Base-by-base conservation (phyloP, 2,113 vertebrate species). In the Pedionomus torquatus region DNA sequence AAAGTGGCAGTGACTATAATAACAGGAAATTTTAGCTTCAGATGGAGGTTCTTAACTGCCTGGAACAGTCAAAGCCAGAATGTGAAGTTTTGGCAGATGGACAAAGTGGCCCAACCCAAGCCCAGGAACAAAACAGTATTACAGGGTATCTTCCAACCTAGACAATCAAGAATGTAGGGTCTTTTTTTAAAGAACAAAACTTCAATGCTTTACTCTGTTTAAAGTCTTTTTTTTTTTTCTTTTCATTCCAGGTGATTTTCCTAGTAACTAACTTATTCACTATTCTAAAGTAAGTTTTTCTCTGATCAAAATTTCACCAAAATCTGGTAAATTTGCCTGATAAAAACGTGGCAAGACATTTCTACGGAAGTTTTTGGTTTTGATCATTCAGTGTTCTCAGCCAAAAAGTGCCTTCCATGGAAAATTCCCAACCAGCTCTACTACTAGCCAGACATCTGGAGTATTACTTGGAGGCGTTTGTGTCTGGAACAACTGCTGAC, bases 361-460 rank as follows among this genome's bases (percentile, higher is more conserved):
- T 58, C 60, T 49, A 49, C 5, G 7, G 21, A 75, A 65, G 19
- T 24, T 70, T 78, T 75, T 18, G 4, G 6, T 17, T 81, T 78
- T 71, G 14, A 82, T 48, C 28, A 52, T 41, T 54, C 61, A 52
- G 26, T 17, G 14, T 65, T 91, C 58, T 78, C 74, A 89, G 52
- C 4, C 65, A 69, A 52, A 39, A 93, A 69, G 20, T 35, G 15
- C 51, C 82, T 74, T 65, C 46, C 55, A 44, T 52, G 81, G 93
- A 84, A 96, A 97, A 89, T 93, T 96, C 81, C 81, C 69, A 79
- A 91, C 31, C 31, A 90, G 37, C 44, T 90, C 51, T 78, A 60
- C 46, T 64, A 64, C 25, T 52, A 82, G 63, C 12, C 63, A 95
- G 71, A 86, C 90, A 96, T 94, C 87, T 93, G 93, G 82, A 93